Evolutionary conservation across 2,888 invertebrate genomes (phyloP), one percentile per base, ranked within the genome.

Genomic region (Oxytorus armatus): DNA sequence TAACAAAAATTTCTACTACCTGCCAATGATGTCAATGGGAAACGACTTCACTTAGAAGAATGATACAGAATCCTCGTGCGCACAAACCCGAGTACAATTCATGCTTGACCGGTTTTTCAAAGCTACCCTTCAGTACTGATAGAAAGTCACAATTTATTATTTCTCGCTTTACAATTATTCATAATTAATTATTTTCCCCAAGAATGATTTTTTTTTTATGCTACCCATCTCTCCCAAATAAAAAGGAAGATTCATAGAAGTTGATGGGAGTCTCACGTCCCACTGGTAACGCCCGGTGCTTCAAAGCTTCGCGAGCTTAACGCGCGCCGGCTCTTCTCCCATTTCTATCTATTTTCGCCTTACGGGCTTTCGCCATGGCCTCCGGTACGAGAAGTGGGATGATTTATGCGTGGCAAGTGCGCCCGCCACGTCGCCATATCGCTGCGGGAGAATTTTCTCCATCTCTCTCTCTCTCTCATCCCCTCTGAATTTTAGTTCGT

Each of bases 321-420:
- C 53, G 51, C 70, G 59, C 49, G 29, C 61, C n/a, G 18, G 68
- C 14, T 55, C 51, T 55, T 77, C 42, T 66, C 47, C 57, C 47
- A 29, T 77, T 70, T 85, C 86, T 85, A 86, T 89, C 88, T 89
- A 89, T 89, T 89, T 89, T 88, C 83, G 86, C 86, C 85, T 85
- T 53, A 42, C 79, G 51, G 47, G 70, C 66, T 72, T 53, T 72
- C 49, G 70, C 57, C 76, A 61, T 66, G 75, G 42, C 33, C 29
- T 63, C 36, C 49, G 51, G 79, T 68, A 86, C 83, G 85, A 88
- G 88, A 88, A 88, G 85, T 84, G 73, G 86, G 85, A 88, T 89
- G 89, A 89, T 89, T 89, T 89, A 89, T 88, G 86, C 83, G 84
- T 82, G 85, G 86, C 88, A 89, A 88, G 88, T 89, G 89, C 69